These are phyloP conservation scores for Labeo catla DNA, from an alignment of 2,113 vertebrate species.

Conservation along the genomic window DNA sequence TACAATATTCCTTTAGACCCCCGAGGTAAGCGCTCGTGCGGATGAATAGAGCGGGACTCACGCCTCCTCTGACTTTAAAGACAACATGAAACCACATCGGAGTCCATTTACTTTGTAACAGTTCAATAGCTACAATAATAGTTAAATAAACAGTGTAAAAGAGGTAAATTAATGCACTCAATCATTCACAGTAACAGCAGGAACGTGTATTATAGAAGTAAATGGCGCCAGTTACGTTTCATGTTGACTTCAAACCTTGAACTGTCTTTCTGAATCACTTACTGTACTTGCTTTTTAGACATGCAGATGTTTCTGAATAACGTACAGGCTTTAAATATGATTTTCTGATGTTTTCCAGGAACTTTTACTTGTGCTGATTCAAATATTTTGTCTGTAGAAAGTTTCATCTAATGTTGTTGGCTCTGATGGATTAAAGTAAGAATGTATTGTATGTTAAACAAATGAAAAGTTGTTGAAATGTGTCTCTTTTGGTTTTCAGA, in stretches of 20 bases:
- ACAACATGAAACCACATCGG: background rate
- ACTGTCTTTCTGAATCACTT: background rate
- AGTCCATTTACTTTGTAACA: background rate
- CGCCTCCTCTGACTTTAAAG: background rate
- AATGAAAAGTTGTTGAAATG: background rate
- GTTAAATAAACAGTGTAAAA: too few relatives aligned
- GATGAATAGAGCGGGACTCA: background rate
- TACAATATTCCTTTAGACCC: conserved; percentile 99
- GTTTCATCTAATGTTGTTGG: background rate
- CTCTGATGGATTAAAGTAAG: background rate
- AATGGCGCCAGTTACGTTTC: background rate
- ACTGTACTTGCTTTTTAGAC: background rate
- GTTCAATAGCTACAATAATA: too few relatives aligned
- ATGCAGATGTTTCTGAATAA: background rate
- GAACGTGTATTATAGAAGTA: background rate
- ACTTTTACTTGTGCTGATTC: background rate
- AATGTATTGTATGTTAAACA: background rate
- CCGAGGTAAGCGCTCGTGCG: conserved; percentile 90
- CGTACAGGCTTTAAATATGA: background rate
- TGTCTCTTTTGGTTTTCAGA: conserved; percentile 74
- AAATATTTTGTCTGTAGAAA: background rate
- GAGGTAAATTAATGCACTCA: too few relatives aligned
- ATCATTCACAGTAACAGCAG: background rate
- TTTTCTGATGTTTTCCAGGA: background rate
- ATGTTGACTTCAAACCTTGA: background rate